Evolutionary conservation across 2,888 invertebrate species (phyloP), one percentile per base, ranked within the genome.

Genomic region (Amphipyra berbera): DNA sequence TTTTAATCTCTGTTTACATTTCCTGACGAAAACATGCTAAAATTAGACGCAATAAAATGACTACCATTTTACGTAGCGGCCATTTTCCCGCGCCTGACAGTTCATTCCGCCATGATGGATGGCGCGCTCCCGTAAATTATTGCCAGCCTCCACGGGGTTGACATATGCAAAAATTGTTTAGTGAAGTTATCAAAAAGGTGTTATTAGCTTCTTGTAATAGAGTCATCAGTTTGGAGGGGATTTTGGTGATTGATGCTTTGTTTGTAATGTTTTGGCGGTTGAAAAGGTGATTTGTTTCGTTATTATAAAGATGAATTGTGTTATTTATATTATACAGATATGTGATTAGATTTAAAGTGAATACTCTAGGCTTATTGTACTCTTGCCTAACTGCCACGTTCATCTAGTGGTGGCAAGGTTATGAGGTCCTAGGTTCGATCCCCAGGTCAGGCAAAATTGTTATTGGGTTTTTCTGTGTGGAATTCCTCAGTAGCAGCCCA

Each of bases 121-220:
- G 82, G 88, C 87, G 83, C 85, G 86, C 79, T 83, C 82, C 79
- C 80, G 81, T 93, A 91, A 94, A 87, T 89, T 92, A 95, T 94
- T 86, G 90, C 90, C 85, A 83, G 82, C 78, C 81, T 84, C 89
- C 75, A 77, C 73, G 69, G 86, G 83, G 90, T 92, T 93, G 94
- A 92, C 94, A 92, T 92, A 95, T 95, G 94, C 94, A 95, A 95
- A 94, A 95, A 94, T 91, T 94, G 93, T 93, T 91, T 93, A 85
- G 90, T 84, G 84, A 91, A 91, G 88, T 92, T 88, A 92, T 91
- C 88, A 92, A 87, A 88, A 88, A 90, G 91, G 90, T 91, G 86
- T 86, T 86, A 89, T 90, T 89, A 88, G 84, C 79, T 72, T 85
- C 83, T 71, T 78, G 86, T 90, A 90, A 92, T 90, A 88, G 88